These are phyloP conservation scores for Thymelicus acteon DNA, from an alignment of 2,888 invertebrate species.

Conservation along the genomic window DNA sequence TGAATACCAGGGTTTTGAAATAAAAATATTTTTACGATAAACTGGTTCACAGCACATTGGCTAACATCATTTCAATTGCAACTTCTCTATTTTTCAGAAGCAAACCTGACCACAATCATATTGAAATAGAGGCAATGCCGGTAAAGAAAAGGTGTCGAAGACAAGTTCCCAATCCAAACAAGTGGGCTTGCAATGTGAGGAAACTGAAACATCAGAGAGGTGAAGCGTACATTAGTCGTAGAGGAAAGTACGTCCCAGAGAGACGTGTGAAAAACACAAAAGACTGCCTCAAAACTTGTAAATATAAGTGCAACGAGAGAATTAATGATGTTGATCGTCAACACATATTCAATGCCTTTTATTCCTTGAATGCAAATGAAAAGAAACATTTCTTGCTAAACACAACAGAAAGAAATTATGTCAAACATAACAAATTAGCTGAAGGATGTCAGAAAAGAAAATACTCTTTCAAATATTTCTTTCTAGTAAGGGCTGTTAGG, in stretches of 20 bases:
- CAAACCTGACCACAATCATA: constrained; percentile 49
- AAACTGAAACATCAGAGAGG: constrained; percentile 75
- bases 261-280: constrained; percentile 66
- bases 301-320: constrained; percentile 72
- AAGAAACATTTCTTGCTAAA: constrained; percentile 76
- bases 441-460: constrained; percentile 59
- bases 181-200: constrained; percentile 76
- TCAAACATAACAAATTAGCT: constrained; percentile 56
- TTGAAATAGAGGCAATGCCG: constrained; percentile 42
- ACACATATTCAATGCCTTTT: constrained; percentile 75
- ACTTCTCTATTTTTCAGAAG: constrained; percentile 51
- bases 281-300: constrained; percentile 72
- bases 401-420: constrained; percentile 69
- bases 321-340: constrained; percentile 69
- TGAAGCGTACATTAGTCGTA: constrained; percentile 71
- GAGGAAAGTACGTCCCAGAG: constrained; percentile 75
- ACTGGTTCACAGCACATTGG: no score
- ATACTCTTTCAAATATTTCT: constrained; percentile 76
- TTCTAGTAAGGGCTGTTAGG: constrained; percentile 63
- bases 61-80: not conserved
- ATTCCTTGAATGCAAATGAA: constrained; percentile 71
- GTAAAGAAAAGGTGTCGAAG: constrained; percentile 58
- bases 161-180: constrained; percentile 62
- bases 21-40: no score
- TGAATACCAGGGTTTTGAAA: no score